Conservation (phyloP, 1,140 invertebrate genomes). For the Lasioglossum baleicum region DNA sequence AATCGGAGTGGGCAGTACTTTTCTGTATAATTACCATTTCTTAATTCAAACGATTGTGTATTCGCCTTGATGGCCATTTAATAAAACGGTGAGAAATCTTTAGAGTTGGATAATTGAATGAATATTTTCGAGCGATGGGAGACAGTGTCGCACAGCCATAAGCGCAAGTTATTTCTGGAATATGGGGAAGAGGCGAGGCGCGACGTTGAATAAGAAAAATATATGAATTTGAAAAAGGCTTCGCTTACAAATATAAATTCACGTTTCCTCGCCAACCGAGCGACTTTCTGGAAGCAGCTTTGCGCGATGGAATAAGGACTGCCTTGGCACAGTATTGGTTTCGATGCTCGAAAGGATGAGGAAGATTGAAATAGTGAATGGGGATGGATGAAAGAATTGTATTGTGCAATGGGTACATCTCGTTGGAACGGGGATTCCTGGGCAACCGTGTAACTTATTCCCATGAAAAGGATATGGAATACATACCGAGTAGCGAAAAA, state of each 20-base stretch:
- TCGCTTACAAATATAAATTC: not conserved
- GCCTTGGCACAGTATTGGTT: constrained; percentile 9
- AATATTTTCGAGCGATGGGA: too few species aligned
- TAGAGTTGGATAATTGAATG: too few species aligned
- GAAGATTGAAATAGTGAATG: constrained; percentile 29
- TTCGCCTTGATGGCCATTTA: too few species aligned
- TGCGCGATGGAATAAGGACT: constrained; percentile 8
- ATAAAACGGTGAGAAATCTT: too few species aligned
- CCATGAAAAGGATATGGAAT: not conserved
- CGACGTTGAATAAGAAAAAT: not conserved
- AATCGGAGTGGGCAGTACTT: too few species aligned
- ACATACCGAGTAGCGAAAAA: not conserved
- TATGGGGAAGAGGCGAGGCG: too few species aligned
- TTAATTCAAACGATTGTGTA: too few species aligned
- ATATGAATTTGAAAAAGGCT: not conserved
- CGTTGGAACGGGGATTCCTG: constrained; percentile 9
- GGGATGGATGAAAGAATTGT: constrained; percentile 20
- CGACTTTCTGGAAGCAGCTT: constrained; percentile 14
- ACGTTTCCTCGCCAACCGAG: not conserved
- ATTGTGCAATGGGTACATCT: not conserved
- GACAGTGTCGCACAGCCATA: too few species aligned
- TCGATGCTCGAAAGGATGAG: not conserved
- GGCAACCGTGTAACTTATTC: not conserved
- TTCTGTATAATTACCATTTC: too few species aligned
- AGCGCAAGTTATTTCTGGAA: too few species aligned